Evolutionary conservation across 2,888 invertebrate genomes (phyloP).

Genomic region (Hermaeophaga mercurialis): DNA sequence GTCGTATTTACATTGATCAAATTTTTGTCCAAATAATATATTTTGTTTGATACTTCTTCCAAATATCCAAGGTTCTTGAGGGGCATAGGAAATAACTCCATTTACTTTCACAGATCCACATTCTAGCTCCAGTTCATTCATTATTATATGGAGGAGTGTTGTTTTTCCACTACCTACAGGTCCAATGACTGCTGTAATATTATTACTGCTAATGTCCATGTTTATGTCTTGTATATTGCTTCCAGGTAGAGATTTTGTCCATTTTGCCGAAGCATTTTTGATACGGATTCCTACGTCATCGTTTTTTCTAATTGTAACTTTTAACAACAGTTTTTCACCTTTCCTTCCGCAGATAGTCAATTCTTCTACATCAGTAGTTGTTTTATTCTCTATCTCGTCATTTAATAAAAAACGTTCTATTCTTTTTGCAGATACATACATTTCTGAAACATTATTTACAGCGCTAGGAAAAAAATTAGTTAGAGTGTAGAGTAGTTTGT

Average conservation of each 20-base stretch:
- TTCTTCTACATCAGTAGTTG: neutral
- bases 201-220: conserved; percentile 67
- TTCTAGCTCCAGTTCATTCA: conserved; percentile 70
- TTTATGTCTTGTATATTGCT: conserved; percentile 64
- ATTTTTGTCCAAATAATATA: conserved; percentile 81
- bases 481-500: conserved; percentile 68
- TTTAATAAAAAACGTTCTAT: conserved; percentile 65
- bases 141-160: conserved; percentile 60
- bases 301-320: neutral
- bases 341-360: too few species aligned
- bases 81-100: conserved; percentile 74
- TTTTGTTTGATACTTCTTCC: conserved; percentile 86
- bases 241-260: conserved; percentile 55
- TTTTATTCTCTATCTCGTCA: conserved; percentile 31
- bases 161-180: conserved; percentile 70
- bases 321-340: neutral
- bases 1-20: conserved; percentile 68
- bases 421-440: conserved; percentile 33
- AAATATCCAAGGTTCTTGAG: conserved; percentile 84
- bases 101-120: conserved; percentile 35
- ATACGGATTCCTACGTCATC: conserved; percentile 59
- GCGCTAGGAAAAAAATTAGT: conserved; percentile 69
- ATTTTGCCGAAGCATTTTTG: conserved; percentile 69
- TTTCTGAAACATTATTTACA: conserved; percentile 73
- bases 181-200: conserved; percentile 62